phyloP scores from a whole-genome alignment of 2,888 invertebrate species.

The Sipha maydis region DNA sequence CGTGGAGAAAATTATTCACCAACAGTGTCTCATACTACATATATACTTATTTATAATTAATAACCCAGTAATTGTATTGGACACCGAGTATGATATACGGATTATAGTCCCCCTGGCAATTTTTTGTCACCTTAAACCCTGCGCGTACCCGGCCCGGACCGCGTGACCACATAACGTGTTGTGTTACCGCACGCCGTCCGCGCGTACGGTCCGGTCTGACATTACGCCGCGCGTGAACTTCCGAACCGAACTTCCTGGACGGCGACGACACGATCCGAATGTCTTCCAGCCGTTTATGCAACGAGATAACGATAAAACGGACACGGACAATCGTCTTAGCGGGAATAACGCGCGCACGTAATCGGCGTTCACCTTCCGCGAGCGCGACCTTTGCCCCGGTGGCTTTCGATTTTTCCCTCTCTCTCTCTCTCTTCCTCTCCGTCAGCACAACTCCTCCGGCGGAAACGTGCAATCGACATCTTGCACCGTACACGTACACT shows the following conservation, averaged over 20 bases:
- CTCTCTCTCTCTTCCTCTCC: background rate
- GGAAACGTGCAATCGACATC: slow-evolving; percentile 43
- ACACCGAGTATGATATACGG: too few species aligned
- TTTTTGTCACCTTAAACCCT: too few species aligned
- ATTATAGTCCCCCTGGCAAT: too few species aligned
- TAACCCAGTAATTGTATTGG: too few species aligned
- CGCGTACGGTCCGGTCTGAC: background rate
- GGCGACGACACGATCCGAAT: slow-evolving; percentile 3
- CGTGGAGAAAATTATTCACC: too few species aligned
- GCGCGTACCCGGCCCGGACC: background rate
- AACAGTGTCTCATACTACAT: too few species aligned
- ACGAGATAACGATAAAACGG: background rate
- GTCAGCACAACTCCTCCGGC: background rate
- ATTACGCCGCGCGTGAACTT: slow-evolving; percentile 2
- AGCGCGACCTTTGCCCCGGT: slow-evolving; percentile 42
- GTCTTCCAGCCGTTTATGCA: slow-evolving; percentile 30
- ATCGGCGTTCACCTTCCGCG: background rate
- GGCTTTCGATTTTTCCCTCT: slow-evolving; percentile 57
- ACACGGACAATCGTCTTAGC: background rate
- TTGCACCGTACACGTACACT: background rate
- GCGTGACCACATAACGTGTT: background rate
- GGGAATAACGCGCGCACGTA: background rate
- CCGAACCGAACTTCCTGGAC: background rate
- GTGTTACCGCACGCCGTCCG: background rate
- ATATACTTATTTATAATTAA: too few species aligned